phyloP scores from a whole-genome alignment of 2,888 invertebrate genomes.

The Carterocephalus palaemon region DNA sequence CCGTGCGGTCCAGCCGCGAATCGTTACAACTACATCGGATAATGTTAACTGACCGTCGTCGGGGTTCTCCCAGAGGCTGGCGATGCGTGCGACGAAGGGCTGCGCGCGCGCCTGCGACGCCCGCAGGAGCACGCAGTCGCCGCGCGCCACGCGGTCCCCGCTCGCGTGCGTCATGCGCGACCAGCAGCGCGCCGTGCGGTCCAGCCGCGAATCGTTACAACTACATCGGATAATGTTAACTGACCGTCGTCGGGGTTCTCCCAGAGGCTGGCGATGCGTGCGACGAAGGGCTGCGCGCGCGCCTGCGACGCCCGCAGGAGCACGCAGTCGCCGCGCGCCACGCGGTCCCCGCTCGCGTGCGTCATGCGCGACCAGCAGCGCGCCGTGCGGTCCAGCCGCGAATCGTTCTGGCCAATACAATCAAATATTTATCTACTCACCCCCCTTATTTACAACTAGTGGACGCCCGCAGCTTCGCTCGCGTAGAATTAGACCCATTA shows the following conservation, averaged over 20 bases:
- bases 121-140: conserved; percentile 94
- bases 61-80: conserved; percentile 96
- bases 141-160: conserved; percentile 90
- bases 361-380: conserved; percentile 94
- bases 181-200: conserved; percentile 89
- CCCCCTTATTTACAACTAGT: too few relatives aligned
- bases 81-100: conserved; percentile 96
- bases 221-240: too few relatives aligned
- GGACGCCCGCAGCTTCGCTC: too few relatives aligned
- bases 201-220: conserved; percentile 63
- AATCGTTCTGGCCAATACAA: conserved; percentile 52
- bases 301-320: conserved; percentile 90
- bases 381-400: conserved; percentile 80
- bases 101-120: conserved; percentile 89
- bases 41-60: conserved; percentile 92
- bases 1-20: conserved; percentile 77
- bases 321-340: conserved; percentile 93
- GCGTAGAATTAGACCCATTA: too few relatives aligned
- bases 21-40: too few relatives aligned
- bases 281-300: conserved; percentile 93
- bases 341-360: conserved; percentile 92
- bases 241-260: conserved; percentile 95
- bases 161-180: conserved; percentile 92
- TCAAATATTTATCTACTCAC: neutral
- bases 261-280: conserved; percentile 96